These are phyloP conservation scores for Drosophila neutralis DNA, from an alignment of 2,888 invertebrate species.

Conservation along the genomic window DNA sequence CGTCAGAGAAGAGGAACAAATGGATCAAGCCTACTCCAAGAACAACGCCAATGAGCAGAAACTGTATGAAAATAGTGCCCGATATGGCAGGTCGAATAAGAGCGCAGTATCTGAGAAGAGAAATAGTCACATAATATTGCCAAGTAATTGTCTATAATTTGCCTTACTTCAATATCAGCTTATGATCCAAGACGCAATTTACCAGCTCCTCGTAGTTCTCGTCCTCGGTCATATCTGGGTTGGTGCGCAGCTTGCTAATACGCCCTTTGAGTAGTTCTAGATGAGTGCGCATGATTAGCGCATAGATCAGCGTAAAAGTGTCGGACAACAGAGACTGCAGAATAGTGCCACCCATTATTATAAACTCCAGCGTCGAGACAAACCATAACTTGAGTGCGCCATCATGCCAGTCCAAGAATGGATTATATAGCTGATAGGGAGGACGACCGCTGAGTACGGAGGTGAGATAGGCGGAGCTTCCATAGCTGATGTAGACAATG, in stretches of 20 bases:
- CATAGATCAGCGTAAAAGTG: slow-evolving; percentile 62
- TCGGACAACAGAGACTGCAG: slow-evolving; percentile 69
- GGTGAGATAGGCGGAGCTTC: slow-evolving; percentile 51
- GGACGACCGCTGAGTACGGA: slow-evolving; percentile 60
- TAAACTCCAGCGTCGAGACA: slow-evolving; percentile 46
- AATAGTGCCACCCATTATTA: slow-evolving; percentile 62
- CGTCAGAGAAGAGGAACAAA: slow-evolving; percentile 62
- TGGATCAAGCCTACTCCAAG: slow-evolving; percentile 71
- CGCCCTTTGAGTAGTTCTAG: slow-evolving; percentile 62
- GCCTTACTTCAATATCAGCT: slow-evolving; percentile 65
- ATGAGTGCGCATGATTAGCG: slow-evolving; percentile 65
- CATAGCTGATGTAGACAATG: slow-evolving; percentile 58
- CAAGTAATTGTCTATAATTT: neutral
- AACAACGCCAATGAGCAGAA: slow-evolving; percentile 64
- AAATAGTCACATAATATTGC: neutral
- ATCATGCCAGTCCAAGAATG: slow-evolving; percentile 69
- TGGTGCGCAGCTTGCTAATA: slow-evolving; percentile 49
- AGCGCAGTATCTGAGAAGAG: slow-evolving; percentile 48
- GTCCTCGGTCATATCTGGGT: slow-evolving; percentile 35
- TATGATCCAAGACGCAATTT: slow-evolving; percentile 73
- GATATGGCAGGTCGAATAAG: slow-evolving; percentile 70
- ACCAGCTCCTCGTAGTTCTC: slow-evolving; percentile 70
- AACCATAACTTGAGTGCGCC: slow-evolving; percentile 43
- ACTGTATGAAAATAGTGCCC: slow-evolving; percentile 73
- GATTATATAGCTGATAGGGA: slow-evolving; percentile 74